Percentiles rank a stretch among this genome's conserved stretches.
Evolutionary conservation across 2,797 vertebrate genomes (phyloP).

Genomic region (Gobionotothen gibberifrons): DNA sequence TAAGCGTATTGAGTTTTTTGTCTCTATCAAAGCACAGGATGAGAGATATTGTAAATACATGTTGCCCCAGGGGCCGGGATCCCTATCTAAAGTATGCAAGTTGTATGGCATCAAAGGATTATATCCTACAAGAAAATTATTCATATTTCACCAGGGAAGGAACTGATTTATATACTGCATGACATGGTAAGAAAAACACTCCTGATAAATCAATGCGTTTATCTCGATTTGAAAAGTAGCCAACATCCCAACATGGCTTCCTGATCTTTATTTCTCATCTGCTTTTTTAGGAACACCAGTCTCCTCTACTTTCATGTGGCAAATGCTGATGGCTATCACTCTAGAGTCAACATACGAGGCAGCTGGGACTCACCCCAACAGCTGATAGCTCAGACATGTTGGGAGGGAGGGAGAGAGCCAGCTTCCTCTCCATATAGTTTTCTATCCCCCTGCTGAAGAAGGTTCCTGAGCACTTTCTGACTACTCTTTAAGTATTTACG

Average conservation of each 20-base stretch:
- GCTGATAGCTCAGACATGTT: conserved; percentile 79
- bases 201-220: conserved; percentile 60
- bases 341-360: conserved; percentile 81
- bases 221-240: conserved; percentile 67
- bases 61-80: conserved; percentile 21
- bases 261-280: conserved; percentile 64
- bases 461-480: conserved; percentile 22
- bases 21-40: conserved; percentile 75
- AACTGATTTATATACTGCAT: conserved; percentile 64
- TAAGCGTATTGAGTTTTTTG: conserved; percentile 63
- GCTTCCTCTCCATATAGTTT: conserved; percentile 45
- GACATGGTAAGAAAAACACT: conserved; percentile 64
- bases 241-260: conserved; percentile 61
- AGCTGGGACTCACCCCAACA: conserved; percentile 82
- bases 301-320: conserved; percentile 77
- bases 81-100: conserved; percentile 57
- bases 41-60: conserved; percentile 69
- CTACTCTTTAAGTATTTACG: conserved; percentile 5
- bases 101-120: conserved; percentile 54
- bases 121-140: conserved; percentile 65
- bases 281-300: conserved; percentile 72
- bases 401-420: conserved; percentile 54
- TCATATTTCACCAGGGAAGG: conserved; percentile 58
- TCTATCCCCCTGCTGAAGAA: conserved; percentile 25
- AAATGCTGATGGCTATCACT: conserved; percentile 85